A percentile compares a stretch with the other conserved stretches of the same genome.
These are phyloP conservation scores for Pangasius djambal DNA, from an alignment of 2,797 vertebrate genomes.

Conservation along the genomic window DNA sequence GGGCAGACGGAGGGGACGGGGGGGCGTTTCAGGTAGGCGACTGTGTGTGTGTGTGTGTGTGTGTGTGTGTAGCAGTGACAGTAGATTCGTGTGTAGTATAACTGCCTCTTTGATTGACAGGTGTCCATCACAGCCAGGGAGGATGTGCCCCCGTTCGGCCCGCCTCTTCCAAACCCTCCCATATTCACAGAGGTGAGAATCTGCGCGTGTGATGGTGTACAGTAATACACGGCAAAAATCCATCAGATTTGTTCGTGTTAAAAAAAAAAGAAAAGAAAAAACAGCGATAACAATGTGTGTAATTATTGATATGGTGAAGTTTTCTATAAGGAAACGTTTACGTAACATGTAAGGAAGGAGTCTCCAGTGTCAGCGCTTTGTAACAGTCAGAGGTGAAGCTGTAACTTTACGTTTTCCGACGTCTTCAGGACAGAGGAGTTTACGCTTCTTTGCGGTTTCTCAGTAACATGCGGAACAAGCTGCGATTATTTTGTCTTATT, in stretches of 20 bases:
- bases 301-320: too few species aligned
- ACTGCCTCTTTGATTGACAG: slow-evolving; percentile 57
- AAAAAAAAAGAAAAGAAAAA: background rate
- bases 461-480: too few species aligned
- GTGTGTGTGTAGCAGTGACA: background rate
- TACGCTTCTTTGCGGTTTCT: too few species aligned
- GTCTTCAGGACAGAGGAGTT: too few species aligned
- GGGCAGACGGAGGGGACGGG: slow-evolving; percentile 58
- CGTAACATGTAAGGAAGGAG: too few species aligned
- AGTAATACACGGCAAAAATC: background rate
- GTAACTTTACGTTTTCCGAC: too few species aligned
- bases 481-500: too few species aligned
- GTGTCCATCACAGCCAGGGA: slow-evolving; percentile 78
- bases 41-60: background rate
- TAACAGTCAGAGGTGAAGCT: too few species aligned
- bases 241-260: background rate
- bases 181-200: slow-evolving; percentile 75
- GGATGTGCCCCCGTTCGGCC: slow-evolving; percentile 80
- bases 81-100: background rate
- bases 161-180: slow-evolving; percentile 76
- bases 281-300: background rate
- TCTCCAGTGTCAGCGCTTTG: too few species aligned
- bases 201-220: background rate
- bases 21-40: slow-evolving; percentile 64
- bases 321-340: too few species aligned